Conservation (phyloP, 2,797 vertebrate genomes). For the Chloroceryle inda region DNA sequence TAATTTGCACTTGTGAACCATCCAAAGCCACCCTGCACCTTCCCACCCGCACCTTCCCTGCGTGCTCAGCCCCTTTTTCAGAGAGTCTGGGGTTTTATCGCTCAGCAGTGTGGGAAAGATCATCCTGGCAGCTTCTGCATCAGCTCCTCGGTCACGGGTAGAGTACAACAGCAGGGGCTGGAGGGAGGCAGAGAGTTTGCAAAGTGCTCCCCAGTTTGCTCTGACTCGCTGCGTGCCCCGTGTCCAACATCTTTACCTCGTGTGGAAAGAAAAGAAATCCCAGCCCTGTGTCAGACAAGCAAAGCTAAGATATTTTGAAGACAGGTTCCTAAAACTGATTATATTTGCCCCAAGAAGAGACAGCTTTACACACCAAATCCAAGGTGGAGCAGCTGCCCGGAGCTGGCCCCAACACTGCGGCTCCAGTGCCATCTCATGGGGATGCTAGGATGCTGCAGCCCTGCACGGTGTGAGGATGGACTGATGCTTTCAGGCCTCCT, state of each 20-base stretch:
- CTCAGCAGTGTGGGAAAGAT: neutral
- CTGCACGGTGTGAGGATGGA: accelerated
- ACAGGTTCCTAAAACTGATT: accelerated
- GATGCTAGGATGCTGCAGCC: neutral
- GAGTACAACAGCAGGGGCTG: neutral
- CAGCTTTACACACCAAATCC: neutral
- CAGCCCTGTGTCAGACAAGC: accelerated
- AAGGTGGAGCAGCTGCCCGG: neutral
- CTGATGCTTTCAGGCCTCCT: accelerated
- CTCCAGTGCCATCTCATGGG: slow-evolving; percentile 65
- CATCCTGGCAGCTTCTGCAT: neutral
- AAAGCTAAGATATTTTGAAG: accelerated
- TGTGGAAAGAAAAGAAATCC: neutral
- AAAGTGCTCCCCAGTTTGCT: neutral
- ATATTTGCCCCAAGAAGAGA: accelerated
- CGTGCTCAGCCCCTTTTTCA: neutral
- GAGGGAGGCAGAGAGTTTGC: neutral
- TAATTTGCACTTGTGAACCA: neutral
- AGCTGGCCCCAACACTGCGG: neutral
- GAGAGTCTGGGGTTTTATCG: neutral
- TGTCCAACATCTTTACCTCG: accelerated
- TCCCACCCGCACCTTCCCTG: neutral
- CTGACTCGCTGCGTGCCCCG: accelerated
- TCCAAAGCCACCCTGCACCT: neutral
- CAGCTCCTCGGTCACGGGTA: accelerated